Evolutionary conservation across 2,888 invertebrate genomes (phyloP), one percentile per base, ranked within the genome.

Genomic region (Tyria jacobaeae): DNA sequence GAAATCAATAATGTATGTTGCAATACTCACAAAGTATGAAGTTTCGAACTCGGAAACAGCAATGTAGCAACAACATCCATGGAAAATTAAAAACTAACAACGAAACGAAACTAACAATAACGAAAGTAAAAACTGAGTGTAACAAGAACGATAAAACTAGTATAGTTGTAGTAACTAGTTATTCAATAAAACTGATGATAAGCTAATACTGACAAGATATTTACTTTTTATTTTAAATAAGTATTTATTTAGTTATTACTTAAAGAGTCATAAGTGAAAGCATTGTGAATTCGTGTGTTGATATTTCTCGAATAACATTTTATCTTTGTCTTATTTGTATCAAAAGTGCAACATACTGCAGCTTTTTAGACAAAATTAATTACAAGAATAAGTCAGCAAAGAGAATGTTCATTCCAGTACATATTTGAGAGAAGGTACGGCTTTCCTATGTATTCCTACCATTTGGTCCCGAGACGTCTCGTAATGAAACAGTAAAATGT

Each of bases 321-420:
- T 27, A 54, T 54, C 17, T 53, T 39, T 41, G 39, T 44, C 31
- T 44, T 17, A 31, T 27, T 31, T 15, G 15, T 24, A 39, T 24
- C 15, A n/a, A 31, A 51, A 15, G 41, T 50, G 58, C 9, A n/a
- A 1, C 10, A 44, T 51, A 44, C 34, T 0, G 17, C 25, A 52
- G 60, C 61, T 66, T 66, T 50, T 70, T 73, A 66, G 63, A 66
- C 66, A 65, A 65, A 73, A 68, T 64, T 68, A 69, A 73, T 72
- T 72, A 66, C 57, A 57, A 56, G 17, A 62, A 67, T 59, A 68
- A 66, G 27, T 61, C 31, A 65, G 62, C 62, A 64, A 67, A 72
- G 71, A 75, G 70, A 82, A 84, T 75, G 74, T 77, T 75, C 71
- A 81, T 79, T 82, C 80, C 68, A 69, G 69, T 72, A 75, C 60